phyloP scores from a whole-genome alignment of 2,113 vertebrate species.

The Perca fluviatilis region DNA sequence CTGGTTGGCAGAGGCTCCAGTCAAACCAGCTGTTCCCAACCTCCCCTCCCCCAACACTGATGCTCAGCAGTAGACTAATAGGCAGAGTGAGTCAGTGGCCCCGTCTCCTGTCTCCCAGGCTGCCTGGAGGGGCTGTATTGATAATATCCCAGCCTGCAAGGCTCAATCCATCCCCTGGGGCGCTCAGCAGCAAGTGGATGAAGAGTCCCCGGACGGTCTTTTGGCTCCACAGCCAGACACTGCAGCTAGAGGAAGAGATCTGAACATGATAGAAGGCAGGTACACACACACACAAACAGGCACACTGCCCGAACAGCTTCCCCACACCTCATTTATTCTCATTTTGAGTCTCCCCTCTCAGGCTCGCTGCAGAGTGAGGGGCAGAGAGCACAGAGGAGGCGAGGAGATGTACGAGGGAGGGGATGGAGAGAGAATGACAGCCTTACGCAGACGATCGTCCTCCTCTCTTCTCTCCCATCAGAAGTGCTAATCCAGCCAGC shows the following conservation, averaged over 20 bases:
- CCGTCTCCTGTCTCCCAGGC: conserved; percentile 82
- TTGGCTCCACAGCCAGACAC: conserved; percentile 64
- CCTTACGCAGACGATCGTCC: conserved; percentile 25
- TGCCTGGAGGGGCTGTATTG: conserved; percentile 84
- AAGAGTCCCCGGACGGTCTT: conserved; percentile 79
- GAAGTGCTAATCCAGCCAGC: conserved; percentile 76
- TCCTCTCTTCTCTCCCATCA: conserved; percentile 70
- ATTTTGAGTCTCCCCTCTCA: conserved; percentile 65
- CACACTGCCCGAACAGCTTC: conserved; percentile 51
- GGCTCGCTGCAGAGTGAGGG: conserved; percentile 59
- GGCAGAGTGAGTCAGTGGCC: conserved; percentile 78
- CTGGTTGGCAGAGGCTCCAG: conserved; percentile 69
- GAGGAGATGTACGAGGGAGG: conserved; percentile 49
- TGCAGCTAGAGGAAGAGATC: conserved; percentile 64
- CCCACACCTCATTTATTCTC: conserved; percentile 81
- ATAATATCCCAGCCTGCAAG: conserved; percentile 83
- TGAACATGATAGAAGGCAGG: conserved; percentile 61
- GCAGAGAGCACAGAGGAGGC: conserved; percentile 70
- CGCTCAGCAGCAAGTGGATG: conserved; percentile 74
- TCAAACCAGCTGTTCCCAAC: conserved; percentile 65
- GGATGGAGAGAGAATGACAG: conserved; percentile 61
- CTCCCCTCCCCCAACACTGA: conserved; percentile 32
- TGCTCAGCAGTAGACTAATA: conserved; percentile 83
- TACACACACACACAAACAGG: conserved; percentile 38
- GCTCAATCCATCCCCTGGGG: conserved; percentile 83